These are phyloP conservation scores for Thaumatotibia leucotreta DNA, from an alignment of 1,140 invertebrate genomes.

Conservation along the genomic window DNA sequence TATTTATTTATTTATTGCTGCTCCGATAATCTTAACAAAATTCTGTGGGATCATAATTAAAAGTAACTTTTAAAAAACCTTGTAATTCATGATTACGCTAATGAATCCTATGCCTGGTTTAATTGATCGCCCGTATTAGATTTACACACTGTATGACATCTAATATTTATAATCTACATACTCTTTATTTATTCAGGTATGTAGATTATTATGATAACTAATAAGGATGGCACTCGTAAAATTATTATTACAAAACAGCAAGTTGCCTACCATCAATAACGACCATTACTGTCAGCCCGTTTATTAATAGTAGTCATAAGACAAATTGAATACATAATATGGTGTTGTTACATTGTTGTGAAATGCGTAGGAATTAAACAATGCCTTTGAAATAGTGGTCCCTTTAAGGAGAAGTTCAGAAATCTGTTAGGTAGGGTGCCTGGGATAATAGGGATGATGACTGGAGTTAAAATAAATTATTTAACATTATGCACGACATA, in stretches of 20 bases:
- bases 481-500: too few relatives aligned
- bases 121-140: too few relatives aligned
- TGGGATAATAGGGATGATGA: too few relatives aligned
- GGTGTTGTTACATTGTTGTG: background rate
- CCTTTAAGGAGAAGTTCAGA: background rate
- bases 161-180: background rate
- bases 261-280: background rate
- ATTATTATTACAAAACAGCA: background rate
- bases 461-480: too few relatives aligned
- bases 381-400: background rate
- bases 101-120: too few relatives aligned
- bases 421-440: too few relatives aligned
- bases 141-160: too few relatives aligned
- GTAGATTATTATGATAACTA: background rate
- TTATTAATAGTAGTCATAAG: background rate
- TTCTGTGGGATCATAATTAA: too few relatives aligned
- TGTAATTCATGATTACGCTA: too few relatives aligned
- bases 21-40: too few relatives aligned
- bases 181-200: background rate
- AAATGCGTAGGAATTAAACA: background rate
- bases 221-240: background rate
- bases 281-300: background rate
- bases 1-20: too few relatives aligned
- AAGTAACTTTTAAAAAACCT: too few relatives aligned
- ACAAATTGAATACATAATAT: background rate